These are phyloP conservation scores for Gasteruption jaculator DNA, from an alignment of 2,888 invertebrate genomes.

Conservation along the genomic window DNA sequence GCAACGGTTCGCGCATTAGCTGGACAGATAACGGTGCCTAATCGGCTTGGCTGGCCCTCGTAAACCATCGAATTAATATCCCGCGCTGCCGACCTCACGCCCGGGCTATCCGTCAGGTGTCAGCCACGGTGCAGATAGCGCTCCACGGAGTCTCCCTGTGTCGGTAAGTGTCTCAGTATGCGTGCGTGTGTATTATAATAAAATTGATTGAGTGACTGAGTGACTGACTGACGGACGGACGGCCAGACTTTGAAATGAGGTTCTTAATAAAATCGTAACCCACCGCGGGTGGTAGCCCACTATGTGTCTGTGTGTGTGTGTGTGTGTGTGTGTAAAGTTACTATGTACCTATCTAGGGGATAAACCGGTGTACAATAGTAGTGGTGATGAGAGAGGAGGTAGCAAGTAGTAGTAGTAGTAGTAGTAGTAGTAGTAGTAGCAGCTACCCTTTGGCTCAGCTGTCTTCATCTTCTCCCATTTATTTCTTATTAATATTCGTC, in stretches of 20 bases:
- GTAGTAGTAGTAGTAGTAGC: too few relatives aligned
- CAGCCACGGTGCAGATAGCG: slow-evolving; percentile 43
- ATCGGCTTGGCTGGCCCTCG: slow-evolving; percentile 49
- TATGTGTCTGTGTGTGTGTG: too few relatives aligned
- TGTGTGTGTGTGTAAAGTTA: too few relatives aligned
- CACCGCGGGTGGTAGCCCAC: neutral
- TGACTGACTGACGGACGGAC: neutral
- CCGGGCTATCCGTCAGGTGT: slow-evolving; percentile 49
- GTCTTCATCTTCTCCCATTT: too few relatives aligned
- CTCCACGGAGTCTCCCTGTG: slow-evolving; percentile 15
- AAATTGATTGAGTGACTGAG: slow-evolving; percentile 11
- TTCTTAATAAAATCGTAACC: neutral
- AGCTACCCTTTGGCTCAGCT: too few relatives aligned
- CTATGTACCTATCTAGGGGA: too few relatives aligned
- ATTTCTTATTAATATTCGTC: too few relatives aligned
- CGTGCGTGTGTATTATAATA: slow-evolving; percentile 12
- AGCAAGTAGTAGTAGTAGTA: too few relatives aligned
- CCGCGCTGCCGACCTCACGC: slow-evolving; percentile 44
- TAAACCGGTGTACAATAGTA: too few relatives aligned
- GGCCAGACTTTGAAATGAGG: neutral
- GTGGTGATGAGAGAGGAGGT: too few relatives aligned
- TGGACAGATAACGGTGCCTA: slow-evolving; percentile 48
- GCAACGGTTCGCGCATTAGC: slow-evolving; percentile 50
- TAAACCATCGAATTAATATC: slow-evolving; percentile 52
- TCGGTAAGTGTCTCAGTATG: slow-evolving; percentile 19